phyloP scores from a whole-genome alignment of 2,888 invertebrate species.

The Tachina lurida region DNA sequence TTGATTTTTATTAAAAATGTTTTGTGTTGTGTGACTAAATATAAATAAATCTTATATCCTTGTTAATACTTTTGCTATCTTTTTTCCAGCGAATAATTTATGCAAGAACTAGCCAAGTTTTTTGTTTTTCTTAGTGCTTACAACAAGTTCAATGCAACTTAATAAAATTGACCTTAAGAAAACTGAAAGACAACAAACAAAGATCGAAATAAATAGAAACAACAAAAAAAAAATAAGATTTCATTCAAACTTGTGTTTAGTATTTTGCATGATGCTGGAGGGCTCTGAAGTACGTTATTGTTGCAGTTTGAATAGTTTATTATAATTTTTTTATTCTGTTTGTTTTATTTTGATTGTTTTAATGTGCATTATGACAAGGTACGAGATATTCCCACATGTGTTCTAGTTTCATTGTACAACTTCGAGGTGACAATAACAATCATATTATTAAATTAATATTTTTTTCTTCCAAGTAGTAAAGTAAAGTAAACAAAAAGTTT shows the following conservation, averaged over 20 bases:
- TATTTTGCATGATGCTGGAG: slow-evolving; percentile 44
- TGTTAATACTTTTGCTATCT: not conserved
- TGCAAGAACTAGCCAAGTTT: slow-evolving; percentile 24
- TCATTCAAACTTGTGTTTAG: not conserved
- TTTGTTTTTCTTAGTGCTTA: not conserved
- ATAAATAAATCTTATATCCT: no score
- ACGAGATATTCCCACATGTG: slow-evolving; percentile 80
- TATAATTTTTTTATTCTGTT: slow-evolving; percentile 35
- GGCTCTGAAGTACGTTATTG: slow-evolving; percentile 28
- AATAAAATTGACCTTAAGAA: slow-evolving; percentile 79
- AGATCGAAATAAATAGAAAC: slow-evolving; percentile 20
- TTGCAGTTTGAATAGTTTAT: slow-evolving; percentile 24
- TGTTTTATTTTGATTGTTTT: slow-evolving; percentile 40
- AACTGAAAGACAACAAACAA: slow-evolving; percentile 41
- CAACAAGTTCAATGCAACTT: slow-evolving; percentile 80
- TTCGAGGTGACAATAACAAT: slow-evolving; percentile 72
- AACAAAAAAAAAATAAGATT: slow-evolving; percentile 30
- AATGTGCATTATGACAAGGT: slow-evolving; percentile 57
- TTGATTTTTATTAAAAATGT: no score
- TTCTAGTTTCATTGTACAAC: slow-evolving; percentile 78
- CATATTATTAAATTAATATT: slow-evolving; percentile 71
- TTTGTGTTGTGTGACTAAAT: no score
- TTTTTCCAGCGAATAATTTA: not conserved
- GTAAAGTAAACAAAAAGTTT: slow-evolving; percentile 42
- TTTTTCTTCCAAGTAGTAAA: slow-evolving; percentile 15